Conservation (phyloP, 1,140 invertebrate species). For the Saxidomus purpurata region DNA sequence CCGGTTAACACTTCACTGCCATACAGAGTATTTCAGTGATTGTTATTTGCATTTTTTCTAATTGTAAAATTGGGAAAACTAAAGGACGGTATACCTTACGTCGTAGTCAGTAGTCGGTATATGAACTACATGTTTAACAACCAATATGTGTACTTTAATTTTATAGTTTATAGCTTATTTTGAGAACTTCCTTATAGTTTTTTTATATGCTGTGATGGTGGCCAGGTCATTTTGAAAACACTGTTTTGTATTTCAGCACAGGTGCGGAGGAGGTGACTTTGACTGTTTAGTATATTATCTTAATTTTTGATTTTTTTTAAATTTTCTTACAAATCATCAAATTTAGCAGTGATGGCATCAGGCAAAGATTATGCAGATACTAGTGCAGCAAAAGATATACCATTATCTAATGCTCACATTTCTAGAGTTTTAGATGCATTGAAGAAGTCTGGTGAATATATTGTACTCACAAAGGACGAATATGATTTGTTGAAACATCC, state of each 20-base stretch:
- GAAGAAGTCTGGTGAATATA: neutral
- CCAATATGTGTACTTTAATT: neutral
- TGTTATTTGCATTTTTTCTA: neutral
- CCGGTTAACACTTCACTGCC: too few species aligned
- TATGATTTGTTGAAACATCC: neutral
- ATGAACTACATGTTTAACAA: too few species aligned
- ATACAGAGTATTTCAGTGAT: neutral
- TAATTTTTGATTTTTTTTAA: neutral
- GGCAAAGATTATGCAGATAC: neutral
- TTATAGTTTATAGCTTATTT: neutral
- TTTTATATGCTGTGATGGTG: slow-evolving; percentile 5
- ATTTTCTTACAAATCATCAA: too few species aligned
- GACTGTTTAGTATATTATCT: neutral
- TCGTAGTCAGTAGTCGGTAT: too few species aligned
- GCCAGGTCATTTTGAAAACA: neutral
- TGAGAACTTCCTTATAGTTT: slow-evolving; percentile 11
- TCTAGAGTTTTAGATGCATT: neutral
- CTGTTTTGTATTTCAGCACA: neutral
- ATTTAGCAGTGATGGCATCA: neutral
- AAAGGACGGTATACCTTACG: too few species aligned
- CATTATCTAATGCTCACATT: neutral
- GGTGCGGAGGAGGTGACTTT: neutral
- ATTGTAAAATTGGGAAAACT: too few species aligned
- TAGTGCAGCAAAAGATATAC: neutral
- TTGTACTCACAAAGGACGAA: neutral